Conservation (phyloP, 2,888 invertebrate genomes). For the Tipula unca region DNA sequence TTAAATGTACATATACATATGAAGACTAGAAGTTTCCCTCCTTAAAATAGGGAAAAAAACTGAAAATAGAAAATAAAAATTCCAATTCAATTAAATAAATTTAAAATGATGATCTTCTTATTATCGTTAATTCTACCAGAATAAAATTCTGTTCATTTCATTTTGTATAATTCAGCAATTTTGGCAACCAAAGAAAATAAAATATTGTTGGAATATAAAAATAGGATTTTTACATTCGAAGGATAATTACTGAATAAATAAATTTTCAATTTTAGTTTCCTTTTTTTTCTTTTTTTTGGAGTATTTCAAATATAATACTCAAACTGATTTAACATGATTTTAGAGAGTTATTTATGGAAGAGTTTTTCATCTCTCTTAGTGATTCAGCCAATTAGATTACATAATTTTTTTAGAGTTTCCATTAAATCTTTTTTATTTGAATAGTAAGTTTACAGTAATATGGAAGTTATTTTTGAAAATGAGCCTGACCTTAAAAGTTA, state of each 20-base stretch:
- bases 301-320: background rate
- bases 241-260: background rate
- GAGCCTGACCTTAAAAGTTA: too few species aligned
- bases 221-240: background rate
- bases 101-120: background rate
- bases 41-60: background rate
- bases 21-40: background rate
- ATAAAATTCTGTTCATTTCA: background rate
- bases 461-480: too few species aligned
- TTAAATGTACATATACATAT: background rate
- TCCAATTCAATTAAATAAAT: background rate
- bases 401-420: too few species aligned
- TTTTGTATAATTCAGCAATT: background rate
- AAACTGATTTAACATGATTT: background rate
- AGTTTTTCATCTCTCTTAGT: background rate
- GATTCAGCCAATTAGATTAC: background rate
- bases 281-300: background rate
- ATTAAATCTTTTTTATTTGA: too few species aligned
- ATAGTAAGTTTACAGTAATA: too few species aligned
- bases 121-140: constrained; percentile 8
- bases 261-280: too few species aligned
- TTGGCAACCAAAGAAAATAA: background rate
- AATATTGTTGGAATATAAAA: background rate
- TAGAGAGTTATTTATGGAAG: background rate
- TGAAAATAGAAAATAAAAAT: background rate